Base-by-base conservation (phyloP, 2,888 invertebrate genomes). In the Timandra comae region DNA sequence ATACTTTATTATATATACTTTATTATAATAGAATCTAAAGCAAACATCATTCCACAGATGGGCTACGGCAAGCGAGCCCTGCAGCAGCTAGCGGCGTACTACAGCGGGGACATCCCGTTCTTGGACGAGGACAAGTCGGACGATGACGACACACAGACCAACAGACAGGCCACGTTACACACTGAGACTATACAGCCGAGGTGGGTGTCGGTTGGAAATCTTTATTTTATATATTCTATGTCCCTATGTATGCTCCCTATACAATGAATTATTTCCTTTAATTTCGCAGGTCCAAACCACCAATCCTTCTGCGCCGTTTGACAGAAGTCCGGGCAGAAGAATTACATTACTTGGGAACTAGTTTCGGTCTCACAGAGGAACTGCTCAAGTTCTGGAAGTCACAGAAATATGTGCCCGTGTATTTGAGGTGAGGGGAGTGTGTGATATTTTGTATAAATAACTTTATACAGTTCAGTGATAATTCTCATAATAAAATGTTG, bases 51-150 rank as follows among this genome's bases (percentile, higher is more conserved):
- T 19, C n/a, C 8, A 36, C 58, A 96, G 93, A 98, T 98, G 98
- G 99, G 99, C 0, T 99, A 99, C 74, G 99, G 99, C 3, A 91
- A 91, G 38, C 88, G 94, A 34, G 97, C 99, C 0, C 64, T 99
- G 3, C 87, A 91, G 38, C 85, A 98, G 22, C 73, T 99, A 4
- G 91, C 93, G 35, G 90, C 95, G 33, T 99, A 99, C 75, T 99
- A 97, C 68, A 90, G 93, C 46, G 91, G 93, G 1, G 92, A 93
- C 61, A 90, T 93, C 33, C 89, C 91, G 0, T 90, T 90, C 49
- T 63, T 95, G 2, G 91, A 91, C 40, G 92, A 93, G 41, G 73
- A 55, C 7, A 38, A 42, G 0, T 56, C 63, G 0, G 76, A 75
- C 2, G 64, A 52, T 3, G 75, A 93, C 1, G 90, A 89, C 16